Conservation (phyloP, 2,888 invertebrate species). For the Yponomeuta plumbellus region DNA sequence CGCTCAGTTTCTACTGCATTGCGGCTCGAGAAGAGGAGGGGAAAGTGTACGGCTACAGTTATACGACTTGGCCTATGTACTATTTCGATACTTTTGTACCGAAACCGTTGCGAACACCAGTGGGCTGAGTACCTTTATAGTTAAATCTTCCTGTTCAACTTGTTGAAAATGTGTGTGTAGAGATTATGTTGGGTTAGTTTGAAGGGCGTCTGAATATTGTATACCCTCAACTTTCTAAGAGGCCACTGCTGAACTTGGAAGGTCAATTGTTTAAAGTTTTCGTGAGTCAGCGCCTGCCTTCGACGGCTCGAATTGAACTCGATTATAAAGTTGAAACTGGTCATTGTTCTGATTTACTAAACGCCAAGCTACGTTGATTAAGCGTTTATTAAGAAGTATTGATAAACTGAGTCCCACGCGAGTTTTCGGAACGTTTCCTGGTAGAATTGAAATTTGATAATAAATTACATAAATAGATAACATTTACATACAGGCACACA, state of each 20-base stretch:
- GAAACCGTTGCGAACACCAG: not conserved
- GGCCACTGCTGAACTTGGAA: constrained; percentile 58
- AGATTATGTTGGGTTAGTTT: not conserved
- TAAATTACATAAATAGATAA: too few species aligned
- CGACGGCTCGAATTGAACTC: constrained; percentile 37
- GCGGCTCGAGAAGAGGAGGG: constrained; percentile 50
- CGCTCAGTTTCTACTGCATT: constrained; percentile 66
- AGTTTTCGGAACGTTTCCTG: not conserved
- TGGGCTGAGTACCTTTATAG: not conserved
- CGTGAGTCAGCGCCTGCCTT: constrained; percentile 41
- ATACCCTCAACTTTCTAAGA: not conserved
- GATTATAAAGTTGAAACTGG: constrained; percentile 29
- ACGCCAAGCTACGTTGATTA: not conserved
- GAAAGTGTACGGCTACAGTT: constrained; percentile 34
- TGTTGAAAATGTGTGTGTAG: not conserved
- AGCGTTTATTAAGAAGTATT: constrained; percentile 15
- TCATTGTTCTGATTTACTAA: constrained; percentile 21
- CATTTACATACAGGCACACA: too few species aligned
- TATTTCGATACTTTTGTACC: not conserved
- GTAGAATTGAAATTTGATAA: not conserved
- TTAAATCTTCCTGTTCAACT: not conserved
- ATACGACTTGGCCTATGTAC: not conserved
- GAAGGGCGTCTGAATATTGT: not conserved
- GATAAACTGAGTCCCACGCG: not conserved
- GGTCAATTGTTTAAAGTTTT: constrained; percentile 62